These are phyloP conservation scores for Vimba vimba DNA, from an alignment of 2,113 vertebrate species.

Conservation along the genomic window DNA sequence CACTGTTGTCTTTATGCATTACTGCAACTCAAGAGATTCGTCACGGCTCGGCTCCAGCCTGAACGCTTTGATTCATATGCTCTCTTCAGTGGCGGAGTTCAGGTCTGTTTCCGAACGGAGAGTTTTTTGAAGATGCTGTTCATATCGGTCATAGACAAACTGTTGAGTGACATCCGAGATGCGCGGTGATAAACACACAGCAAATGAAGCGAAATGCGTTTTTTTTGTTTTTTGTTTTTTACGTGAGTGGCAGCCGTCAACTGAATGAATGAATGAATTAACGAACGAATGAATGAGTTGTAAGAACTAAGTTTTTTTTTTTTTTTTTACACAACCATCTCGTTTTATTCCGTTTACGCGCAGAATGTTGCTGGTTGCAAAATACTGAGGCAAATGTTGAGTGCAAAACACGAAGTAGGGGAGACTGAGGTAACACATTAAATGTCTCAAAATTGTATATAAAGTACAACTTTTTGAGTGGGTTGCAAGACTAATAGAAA, in stretches of 20 bases:
- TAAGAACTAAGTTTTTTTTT: not conserved
- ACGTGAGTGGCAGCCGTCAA: constrained; percentile 63
- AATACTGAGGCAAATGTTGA: not conserved
- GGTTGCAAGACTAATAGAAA: not conserved
- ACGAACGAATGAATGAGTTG: not conserved
- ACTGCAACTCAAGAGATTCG: constrained; percentile 39
- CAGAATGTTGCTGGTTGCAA: not conserved
- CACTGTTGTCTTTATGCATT: constrained; percentile 41
- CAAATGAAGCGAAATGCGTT: constrained; percentile 42
- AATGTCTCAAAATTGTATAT: not conserved
- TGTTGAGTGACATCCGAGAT: not conserved
- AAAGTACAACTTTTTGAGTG: not conserved
- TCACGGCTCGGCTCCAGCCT: not conserved
- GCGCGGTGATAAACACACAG: not conserved
- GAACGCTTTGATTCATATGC: not conserved
- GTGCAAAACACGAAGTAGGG: not conserved
- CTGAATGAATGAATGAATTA: constrained; percentile 59
- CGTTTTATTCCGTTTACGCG: not conserved
- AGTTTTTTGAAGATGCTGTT: not conserved
- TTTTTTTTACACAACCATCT: not conserved
- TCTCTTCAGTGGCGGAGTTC: not conserved
- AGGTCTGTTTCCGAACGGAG: not conserved
- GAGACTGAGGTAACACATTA: not conserved
- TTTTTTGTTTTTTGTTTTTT: constrained; percentile 52
- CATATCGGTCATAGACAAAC: not conserved